Evolutionary conservation across 2,888 invertebrate species (phyloP).

Genomic region (Nasonovia ribisnigri): DNA sequence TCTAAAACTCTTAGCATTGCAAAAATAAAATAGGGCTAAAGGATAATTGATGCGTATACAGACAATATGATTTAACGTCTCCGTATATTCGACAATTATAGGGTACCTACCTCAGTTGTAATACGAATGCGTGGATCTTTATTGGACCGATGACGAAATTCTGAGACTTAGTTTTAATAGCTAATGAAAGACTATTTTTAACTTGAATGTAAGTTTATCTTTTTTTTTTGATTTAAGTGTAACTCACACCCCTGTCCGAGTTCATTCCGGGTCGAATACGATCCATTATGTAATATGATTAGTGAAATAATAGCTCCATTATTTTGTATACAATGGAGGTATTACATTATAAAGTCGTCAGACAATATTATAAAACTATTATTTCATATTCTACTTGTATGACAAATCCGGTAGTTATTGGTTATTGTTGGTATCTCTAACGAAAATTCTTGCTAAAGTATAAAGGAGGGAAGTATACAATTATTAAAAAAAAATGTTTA

Average conservation of each 20-base stretch:
- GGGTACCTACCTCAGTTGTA: background rate
- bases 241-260: background rate
- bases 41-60: background rate
- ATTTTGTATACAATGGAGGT: background rate
- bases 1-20: background rate
- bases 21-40: background rate
- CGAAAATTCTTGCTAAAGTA: background rate
- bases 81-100: background rate
- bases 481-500: background rate
- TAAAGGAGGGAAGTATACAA: background rate
- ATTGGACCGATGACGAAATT: background rate
- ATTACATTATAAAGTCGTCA: background rate
- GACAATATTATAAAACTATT: background rate
- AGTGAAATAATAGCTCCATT: background rate
- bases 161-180: background rate
- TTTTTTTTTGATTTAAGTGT: background rate
- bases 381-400: background rate
- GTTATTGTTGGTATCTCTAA: background rate
- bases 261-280: background rate
- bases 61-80: background rate
- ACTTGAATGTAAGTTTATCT: background rate
- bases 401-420: background rate
- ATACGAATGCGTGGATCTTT: background rate
- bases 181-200: background rate
- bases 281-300: background rate